These are phyloP conservation scores for Taurulus bubalis DNA, from an alignment of 2,113 vertebrate species.

Conservation along the genomic window DNA sequence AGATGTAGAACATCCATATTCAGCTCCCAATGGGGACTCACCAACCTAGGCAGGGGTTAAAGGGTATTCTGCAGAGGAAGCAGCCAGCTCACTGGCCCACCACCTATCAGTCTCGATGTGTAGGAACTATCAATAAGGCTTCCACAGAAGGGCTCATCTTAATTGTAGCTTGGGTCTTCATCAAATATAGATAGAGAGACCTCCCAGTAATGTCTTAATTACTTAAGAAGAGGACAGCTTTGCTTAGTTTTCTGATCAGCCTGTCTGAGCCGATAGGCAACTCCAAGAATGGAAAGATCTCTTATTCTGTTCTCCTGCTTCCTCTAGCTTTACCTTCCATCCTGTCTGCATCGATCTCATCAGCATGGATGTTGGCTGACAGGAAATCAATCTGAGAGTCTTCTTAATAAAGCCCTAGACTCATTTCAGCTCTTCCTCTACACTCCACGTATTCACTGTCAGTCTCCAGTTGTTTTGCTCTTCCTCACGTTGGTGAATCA, in stretches of 20 bases:
- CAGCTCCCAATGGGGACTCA: slow-evolving; percentile 51
- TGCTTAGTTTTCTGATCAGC: slow-evolving; percentile 44
- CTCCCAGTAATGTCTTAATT: slow-evolving; percentile 79
- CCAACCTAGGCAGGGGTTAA: slow-evolving; percentile 69
- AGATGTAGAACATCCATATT: slow-evolving; percentile 75
- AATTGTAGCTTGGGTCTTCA: slow-evolving; percentile 78
- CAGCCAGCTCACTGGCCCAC: slow-evolving; percentile 60
- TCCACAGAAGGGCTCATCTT: slow-evolving; percentile 42
- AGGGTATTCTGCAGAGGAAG: slow-evolving; percentile 63
- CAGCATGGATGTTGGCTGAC: slow-evolving; percentile 66
- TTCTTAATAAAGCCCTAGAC: slow-evolving; percentile 83
- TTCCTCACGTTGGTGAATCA: slow-evolving; percentile 14
- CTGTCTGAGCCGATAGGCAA: slow-evolving; percentile 50
- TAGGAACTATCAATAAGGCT: slow-evolving; percentile 71
- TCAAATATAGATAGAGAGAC: slow-evolving; percentile 82
- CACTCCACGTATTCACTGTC: slow-evolving; percentile 17
- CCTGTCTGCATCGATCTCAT: slow-evolving; percentile 76
- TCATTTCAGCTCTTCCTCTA: slow-evolving; percentile 58
- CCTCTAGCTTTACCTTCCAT: slow-evolving; percentile 55
- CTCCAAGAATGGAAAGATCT: slow-evolving; percentile 60
- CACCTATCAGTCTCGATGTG: slow-evolving; percentile 42
- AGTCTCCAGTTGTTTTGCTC: slow-evolving; percentile 34
- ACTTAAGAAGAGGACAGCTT: slow-evolving; percentile 68
- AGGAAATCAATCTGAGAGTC: slow-evolving; percentile 82
- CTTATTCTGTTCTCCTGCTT: slow-evolving; percentile 54